phyloP scores from a whole-genome alignment of 2,113 vertebrate genomes.

The Apteryx owenii region DNA sequence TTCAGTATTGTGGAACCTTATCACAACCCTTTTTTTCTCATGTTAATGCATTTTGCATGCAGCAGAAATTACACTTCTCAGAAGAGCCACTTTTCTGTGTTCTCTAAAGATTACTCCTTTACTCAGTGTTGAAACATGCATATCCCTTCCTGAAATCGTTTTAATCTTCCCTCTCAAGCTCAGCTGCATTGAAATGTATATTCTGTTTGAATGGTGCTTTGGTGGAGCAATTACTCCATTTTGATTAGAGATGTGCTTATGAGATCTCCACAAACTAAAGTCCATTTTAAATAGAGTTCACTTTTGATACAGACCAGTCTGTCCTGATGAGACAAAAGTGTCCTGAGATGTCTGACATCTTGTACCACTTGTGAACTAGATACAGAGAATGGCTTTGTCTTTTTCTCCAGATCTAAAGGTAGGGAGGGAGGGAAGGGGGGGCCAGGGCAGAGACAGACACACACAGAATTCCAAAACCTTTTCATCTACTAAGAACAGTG shows the following conservation, averaged over 20 bases:
- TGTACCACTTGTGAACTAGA: background rate
- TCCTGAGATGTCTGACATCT: background rate
- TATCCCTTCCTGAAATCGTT: conserved; percentile 40
- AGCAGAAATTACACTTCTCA: conserved; percentile 24
- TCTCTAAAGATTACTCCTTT: conserved; percentile 43
- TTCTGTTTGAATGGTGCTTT: background rate
- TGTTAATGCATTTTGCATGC: conserved; percentile 12
- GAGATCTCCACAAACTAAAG: conserved; percentile 8
- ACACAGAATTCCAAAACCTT: background rate
- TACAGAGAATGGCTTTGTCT: background rate
- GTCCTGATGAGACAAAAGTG: background rate
- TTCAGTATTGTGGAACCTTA: background rate
- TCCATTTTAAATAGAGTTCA: background rate
- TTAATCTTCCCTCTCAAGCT: conserved; percentile 42
- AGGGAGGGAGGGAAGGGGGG: background rate
- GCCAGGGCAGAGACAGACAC: too few relatives aligned
- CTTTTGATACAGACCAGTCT: background rate
- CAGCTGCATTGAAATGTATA: conserved; percentile 19
- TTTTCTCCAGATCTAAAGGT: background rate
- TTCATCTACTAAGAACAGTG: background rate
- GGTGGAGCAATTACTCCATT: conserved; percentile 38
- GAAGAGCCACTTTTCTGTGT: conserved; percentile 33
- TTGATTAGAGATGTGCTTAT: conserved; percentile 5
- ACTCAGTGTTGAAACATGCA: conserved; percentile 44
- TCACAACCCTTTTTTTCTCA: background rate